Evolutionary conservation across 92 coral and sea anemone genomes (phyloP), one percentile per base, ranked within the genome.

Genomic region (Phymanthus crucifer): DNA sequence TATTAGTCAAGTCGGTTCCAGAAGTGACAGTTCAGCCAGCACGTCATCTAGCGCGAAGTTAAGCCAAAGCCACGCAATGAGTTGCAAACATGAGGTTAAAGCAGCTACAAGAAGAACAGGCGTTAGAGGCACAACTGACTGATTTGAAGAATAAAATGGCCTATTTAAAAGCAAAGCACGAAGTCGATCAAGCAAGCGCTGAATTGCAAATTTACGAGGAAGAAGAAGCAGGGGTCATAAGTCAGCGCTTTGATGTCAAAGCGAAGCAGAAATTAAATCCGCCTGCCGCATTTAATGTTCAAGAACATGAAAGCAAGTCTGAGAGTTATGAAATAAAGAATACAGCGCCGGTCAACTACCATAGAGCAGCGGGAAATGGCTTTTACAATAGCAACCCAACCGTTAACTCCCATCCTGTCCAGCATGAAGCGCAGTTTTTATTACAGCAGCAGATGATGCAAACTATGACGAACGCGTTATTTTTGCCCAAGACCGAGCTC

Each of bases 401-500:
- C 4, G 70, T 14, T 65, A 65, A 21, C 32, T 65, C 70, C 1
- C 14, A 35, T 13, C 72, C 72, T 29, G 23, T 67, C 14, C 72
- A 67, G 32, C 72, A 35, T 31, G 40, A 67, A 18, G 7, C 32
- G 66, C 66, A 57, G 66, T 57, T 16, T 57, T n/a, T 57, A 48
- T 48, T 48, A 18, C 72, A 67, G 16, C 40, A 67, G 31, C 72
- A 35, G 24, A 67, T 67, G 72, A 35, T 67, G 43, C 43, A 32
- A 32, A 32, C 38, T 7, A 67, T 67, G 72, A 24, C 72, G 3
- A 67, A 67, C 19, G 72, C 72, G 78, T 68, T 82, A 38, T 40
- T 57, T 31, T 29, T 66, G 36, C 86, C 86, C 2, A 82, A 82
- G 70, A 38, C 54, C 2, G 80, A 82, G 32, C 45, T 82, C 10